These are phyloP conservation scores for Mustela lutreola DNA, from an alignment of 2,113 vertebrate genomes.

Conservation along the genomic window DNA sequence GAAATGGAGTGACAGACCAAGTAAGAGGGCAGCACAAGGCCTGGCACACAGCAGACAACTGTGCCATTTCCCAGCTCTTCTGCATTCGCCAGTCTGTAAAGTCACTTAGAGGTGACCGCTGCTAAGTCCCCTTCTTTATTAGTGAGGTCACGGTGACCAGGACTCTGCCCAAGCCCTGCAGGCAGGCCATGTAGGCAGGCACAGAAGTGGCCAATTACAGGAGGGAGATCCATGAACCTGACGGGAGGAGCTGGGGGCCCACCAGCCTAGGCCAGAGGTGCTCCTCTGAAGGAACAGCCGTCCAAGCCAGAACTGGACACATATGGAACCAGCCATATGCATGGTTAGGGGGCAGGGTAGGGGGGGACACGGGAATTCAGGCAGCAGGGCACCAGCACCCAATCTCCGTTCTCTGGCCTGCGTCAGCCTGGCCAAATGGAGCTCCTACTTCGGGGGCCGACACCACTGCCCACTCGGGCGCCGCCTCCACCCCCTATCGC, in stretches of 20 bases:
- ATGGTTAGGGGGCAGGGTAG: neutral
- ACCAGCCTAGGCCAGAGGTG: neutral
- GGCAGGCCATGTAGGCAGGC: neutral
- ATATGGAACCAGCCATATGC: too few species aligned
- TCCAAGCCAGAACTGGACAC: neutral
- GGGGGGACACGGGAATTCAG: neutral
- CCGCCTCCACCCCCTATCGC: neutral
- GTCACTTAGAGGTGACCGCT: neutral
- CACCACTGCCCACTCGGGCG: fast-evolving
- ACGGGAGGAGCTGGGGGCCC: neutral
- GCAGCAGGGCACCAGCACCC: neutral
- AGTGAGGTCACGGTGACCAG: neutral
- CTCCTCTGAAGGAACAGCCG: neutral
- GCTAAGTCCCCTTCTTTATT: neutral
- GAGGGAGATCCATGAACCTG: neutral
- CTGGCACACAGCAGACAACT: fast-evolving
- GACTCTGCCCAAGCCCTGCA: neutral
- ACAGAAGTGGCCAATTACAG: neutral
- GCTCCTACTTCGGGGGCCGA: neutral
- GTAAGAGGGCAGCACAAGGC: neutral
- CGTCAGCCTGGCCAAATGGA: neutral
- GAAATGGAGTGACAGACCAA: neutral
- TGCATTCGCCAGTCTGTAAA: neutral
- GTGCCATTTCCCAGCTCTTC: neutral
- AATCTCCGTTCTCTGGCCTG: neutral